Percentiles rank a stretch among this genome's conserved stretches.
These are phyloP conservation scores for Copidosoma floridanum DNA, from an alignment of 1,140 invertebrate genomes.

Conservation along the genomic window DNA sequence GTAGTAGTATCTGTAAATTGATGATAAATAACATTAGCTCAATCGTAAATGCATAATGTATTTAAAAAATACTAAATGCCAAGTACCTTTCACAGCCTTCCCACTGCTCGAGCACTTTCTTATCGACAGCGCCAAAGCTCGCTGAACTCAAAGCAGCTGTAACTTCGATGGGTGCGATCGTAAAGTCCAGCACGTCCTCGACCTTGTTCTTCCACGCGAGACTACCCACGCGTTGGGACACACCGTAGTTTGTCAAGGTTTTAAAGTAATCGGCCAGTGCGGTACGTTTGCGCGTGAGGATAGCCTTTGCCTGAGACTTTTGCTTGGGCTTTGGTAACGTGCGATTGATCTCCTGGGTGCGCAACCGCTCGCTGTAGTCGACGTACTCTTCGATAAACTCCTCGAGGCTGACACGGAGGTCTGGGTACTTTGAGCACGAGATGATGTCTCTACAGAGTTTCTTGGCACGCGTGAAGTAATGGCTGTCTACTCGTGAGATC, in stretches of 20 bases:
- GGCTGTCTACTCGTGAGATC: constrained; percentile 38
- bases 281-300: constrained; percentile 81
- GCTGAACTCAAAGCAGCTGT: constrained; percentile 53
- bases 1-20: constrained; percentile 51
- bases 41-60: background rate
- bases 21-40: background rate
- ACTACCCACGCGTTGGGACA: constrained; percentile 79
- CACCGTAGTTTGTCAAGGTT: constrained; percentile 66
- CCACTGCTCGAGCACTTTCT: constrained; percentile 63
- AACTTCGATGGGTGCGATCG: constrained; percentile 63
- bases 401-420: constrained; percentile 63
- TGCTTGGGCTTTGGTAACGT: constrained; percentile 71
- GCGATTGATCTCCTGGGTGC: constrained; percentile 64
- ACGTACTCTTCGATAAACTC: constrained; percentile 65
- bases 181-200: constrained; percentile 46
- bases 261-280: constrained; percentile 83
- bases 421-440: constrained; percentile 58
- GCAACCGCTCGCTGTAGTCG: constrained; percentile 63
- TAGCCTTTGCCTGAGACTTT: constrained; percentile 75
- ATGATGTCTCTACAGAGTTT: constrained; percentile 65
- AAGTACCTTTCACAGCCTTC: constrained; percentile 73
- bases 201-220: constrained; percentile 45
- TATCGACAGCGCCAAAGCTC: constrained; percentile 14
- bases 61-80: background rate
- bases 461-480: constrained; percentile 56